These are phyloP conservation scores for Phyllotis vaccarum DNA, from an alignment of 2,797 vertebrate species.

Conservation along the genomic window DNA sequence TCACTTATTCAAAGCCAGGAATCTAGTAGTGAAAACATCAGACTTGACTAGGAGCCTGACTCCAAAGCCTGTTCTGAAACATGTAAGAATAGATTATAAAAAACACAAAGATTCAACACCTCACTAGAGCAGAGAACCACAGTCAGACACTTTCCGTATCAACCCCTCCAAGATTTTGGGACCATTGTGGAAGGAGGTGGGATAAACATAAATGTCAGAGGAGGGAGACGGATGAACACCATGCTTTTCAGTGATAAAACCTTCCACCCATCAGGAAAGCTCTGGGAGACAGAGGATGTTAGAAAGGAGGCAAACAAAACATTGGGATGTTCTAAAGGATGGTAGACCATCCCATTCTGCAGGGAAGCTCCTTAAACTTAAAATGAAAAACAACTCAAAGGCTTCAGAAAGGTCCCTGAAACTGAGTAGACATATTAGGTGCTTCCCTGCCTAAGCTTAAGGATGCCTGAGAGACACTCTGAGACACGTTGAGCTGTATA, in stretches of 20 bases:
- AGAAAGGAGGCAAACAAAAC: neutral
- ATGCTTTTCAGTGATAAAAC: neutral
- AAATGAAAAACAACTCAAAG: neutral
- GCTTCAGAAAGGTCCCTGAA: neutral
- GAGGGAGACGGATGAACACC: neutral
- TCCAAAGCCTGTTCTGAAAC: neutral
- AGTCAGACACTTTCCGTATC: neutral
- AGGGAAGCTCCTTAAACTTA: neutral
- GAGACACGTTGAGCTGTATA: neutral
- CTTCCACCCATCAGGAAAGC: neutral
- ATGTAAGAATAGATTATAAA: neutral
- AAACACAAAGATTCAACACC: neutral
- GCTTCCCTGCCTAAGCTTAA: neutral
- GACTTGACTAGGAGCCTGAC: neutral
- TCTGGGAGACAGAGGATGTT: neutral
- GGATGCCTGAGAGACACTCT: neutral
- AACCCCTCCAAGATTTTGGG: neutral
- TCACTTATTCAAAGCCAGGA: slow-evolving; percentile 28
- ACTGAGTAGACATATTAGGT: neutral
- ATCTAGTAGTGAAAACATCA: neutral
- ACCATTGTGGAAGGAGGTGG: neutral
- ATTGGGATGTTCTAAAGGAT: neutral
- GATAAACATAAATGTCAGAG: neutral
- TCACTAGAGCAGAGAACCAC: neutral
- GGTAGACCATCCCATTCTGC: neutral